Conservation (phyloP, 1,140 invertebrate species). For the Armadillidium nasatum region DNA sequence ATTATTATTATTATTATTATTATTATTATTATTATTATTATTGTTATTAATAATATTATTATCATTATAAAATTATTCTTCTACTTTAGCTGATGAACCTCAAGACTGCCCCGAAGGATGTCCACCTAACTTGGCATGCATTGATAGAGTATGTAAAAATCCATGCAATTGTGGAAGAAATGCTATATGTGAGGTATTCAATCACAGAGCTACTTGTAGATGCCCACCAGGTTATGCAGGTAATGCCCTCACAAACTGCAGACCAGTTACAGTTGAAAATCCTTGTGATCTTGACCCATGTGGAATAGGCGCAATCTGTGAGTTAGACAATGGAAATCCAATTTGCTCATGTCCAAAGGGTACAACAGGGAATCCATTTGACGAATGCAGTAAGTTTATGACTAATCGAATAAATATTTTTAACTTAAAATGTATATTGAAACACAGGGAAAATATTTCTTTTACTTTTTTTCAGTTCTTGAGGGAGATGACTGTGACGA, state of each 20-base stretch:
- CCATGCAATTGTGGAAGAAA: conserved; percentile 79
- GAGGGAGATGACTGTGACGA: conserved; percentile 75
- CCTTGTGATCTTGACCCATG: conserved; percentile 79
- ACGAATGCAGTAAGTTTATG: conserved; percentile 75
- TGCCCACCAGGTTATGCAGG: conserved; percentile 74
- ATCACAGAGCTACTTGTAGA: conserved; percentile 75
- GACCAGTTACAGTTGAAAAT: conserved; percentile 56
- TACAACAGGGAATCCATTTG: conserved; percentile 83
- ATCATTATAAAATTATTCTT: neutral
- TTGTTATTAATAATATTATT: neutral
- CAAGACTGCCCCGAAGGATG: conserved; percentile 44
- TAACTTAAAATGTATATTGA: neutral
- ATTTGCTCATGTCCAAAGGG: conserved; percentile 85
- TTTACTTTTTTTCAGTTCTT: conserved; percentile 62
- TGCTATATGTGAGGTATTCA: conserved; percentile 80
- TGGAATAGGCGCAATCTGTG: conserved; percentile 74
- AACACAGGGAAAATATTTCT: neutral
- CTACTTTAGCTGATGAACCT: conserved; percentile 43
- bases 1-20: conserved; percentile 4
- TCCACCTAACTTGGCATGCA: conserved; percentile 50
- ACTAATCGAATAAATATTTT: too few species aligned
- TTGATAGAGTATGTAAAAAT: conserved; percentile 70
- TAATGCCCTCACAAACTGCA: conserved; percentile 62
- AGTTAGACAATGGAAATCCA: conserved; percentile 76
- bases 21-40: conserved; percentile 13